Conservation (phyloP, 2,888 invertebrate species). For the Clostera curtula region DNA sequence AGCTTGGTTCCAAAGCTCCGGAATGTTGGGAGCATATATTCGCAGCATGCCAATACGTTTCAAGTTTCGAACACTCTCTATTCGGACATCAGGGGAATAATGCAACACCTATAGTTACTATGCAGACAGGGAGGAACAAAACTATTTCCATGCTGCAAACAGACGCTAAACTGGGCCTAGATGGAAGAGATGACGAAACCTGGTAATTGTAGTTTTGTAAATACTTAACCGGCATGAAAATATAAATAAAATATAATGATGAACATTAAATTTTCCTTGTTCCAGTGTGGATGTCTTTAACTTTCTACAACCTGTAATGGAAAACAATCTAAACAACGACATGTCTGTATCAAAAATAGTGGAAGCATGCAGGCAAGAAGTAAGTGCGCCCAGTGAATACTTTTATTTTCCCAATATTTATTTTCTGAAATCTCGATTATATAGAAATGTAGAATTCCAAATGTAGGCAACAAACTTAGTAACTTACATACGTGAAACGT, state of each 20-base stretch:
- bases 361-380: conserved; percentile 74
- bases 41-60: conserved; percentile 93
- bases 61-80: conserved; percentile 91
- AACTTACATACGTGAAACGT: too few species aligned
- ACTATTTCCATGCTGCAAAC: conserved; percentile 77
- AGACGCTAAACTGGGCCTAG: conserved; percentile 69
- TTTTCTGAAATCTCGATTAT: neutral
- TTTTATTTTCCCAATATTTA: neutral
- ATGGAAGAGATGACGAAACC: conserved; percentile 80
- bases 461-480: too few species aligned
- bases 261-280: conserved; percentile 7
- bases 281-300: conserved; percentile 89
- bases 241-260: neutral
- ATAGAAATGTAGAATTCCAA: too few species aligned
- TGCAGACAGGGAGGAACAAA: conserved; percentile 78
- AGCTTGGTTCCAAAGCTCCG: conserved; percentile 92
- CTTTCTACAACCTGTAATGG: conserved; percentile 83
- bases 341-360: conserved; percentile 83
- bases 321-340: conserved; percentile 75
- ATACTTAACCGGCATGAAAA: neutral
- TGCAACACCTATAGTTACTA: conserved; percentile 77
- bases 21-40: conserved; percentile 98
- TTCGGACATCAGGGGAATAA: conserved; percentile 88
- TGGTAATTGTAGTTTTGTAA: conserved; percentile 68
- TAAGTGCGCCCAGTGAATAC: conserved; percentile 17